Conservation (phyloP, 2,888 invertebrate genomes). For the Cecidostiba fungosa region DNA sequence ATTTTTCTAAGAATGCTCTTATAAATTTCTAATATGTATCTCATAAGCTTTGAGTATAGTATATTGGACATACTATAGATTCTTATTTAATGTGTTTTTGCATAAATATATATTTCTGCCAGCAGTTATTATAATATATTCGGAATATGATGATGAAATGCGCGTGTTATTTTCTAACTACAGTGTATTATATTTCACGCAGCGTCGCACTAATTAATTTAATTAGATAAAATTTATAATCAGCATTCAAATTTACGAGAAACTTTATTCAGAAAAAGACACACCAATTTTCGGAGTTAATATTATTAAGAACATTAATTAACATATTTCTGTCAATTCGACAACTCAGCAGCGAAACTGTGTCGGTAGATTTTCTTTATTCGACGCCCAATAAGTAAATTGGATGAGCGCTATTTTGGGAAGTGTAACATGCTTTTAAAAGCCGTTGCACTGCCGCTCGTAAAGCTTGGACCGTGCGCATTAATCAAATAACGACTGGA, state of each 20-base stretch:
- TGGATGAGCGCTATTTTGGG: conserved; percentile 20
- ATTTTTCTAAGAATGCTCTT: not conserved
- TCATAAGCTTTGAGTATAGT: not conserved
- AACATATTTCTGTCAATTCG: not conserved
- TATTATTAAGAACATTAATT: not conserved
- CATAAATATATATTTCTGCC: too few species aligned
- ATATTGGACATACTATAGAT: not conserved
- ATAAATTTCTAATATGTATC: not conserved
- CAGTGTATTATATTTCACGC: too few species aligned
- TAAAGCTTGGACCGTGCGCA: not conserved
- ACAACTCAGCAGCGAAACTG: not conserved
- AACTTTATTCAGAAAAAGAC: not conserved
- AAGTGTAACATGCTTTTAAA: conserved; percentile 9
- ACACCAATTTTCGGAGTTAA: not conserved
- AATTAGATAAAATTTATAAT: too few species aligned
- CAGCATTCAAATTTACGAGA: not conserved
- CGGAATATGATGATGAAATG: too few species aligned
- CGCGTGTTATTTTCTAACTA: too few species aligned
- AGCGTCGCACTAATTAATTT: too few species aligned
- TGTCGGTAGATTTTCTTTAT: not conserved
- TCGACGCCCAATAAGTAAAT: conserved; percentile 19
- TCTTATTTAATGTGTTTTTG: not conserved
- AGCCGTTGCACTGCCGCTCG: not conserved
- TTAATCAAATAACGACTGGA: conserved; percentile 38
- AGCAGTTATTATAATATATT: too few species aligned